Conservation (phyloP, 2,797 vertebrate genomes). For the Leptoclinus maculatus region DNA sequence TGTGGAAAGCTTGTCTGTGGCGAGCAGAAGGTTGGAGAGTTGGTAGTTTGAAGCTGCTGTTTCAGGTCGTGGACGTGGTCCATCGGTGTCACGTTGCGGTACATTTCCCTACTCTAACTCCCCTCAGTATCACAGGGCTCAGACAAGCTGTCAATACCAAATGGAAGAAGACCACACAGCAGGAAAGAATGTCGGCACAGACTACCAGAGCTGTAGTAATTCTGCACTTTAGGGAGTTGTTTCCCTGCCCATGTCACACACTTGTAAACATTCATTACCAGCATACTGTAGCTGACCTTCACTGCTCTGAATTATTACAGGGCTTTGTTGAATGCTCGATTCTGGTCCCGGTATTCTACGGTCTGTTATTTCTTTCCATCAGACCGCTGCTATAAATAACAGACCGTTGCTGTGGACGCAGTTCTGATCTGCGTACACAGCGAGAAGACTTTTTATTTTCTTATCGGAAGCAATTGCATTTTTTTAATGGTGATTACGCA, state of each 20-base stretch:
- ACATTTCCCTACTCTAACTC: neutral
- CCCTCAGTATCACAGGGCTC: neutral
- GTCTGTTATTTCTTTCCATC: neutral
- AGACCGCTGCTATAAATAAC: neutral
- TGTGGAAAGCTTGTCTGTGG: neutral
- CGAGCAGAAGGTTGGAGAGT: neutral
- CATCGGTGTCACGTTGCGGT: neutral
- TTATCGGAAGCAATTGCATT: too few species aligned
- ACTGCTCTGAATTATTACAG: neutral
- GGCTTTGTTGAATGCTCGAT: neutral
- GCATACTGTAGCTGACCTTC: neutral
- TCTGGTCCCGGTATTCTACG: neutral
- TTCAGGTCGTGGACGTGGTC: neutral
- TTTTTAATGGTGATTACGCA: too few species aligned
- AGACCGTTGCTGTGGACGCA: neutral
- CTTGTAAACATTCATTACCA: conserved; percentile 44
- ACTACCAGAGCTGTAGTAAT: neutral
- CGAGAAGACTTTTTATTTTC: too few species aligned
- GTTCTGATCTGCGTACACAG: neutral
- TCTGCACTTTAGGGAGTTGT: conserved; percentile 21
- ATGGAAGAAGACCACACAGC: conserved; percentile 45
- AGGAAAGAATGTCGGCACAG: conserved; percentile 37
- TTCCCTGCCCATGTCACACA: conserved; percentile 19
- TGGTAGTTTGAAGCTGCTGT: conserved; percentile 2
- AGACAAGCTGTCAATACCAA: conserved; percentile 4